Evolutionary conservation across 2,888 invertebrate species (phyloP), one percentile per base, ranked within the genome.

Genomic region (Trypoxylon attenuatum): DNA sequence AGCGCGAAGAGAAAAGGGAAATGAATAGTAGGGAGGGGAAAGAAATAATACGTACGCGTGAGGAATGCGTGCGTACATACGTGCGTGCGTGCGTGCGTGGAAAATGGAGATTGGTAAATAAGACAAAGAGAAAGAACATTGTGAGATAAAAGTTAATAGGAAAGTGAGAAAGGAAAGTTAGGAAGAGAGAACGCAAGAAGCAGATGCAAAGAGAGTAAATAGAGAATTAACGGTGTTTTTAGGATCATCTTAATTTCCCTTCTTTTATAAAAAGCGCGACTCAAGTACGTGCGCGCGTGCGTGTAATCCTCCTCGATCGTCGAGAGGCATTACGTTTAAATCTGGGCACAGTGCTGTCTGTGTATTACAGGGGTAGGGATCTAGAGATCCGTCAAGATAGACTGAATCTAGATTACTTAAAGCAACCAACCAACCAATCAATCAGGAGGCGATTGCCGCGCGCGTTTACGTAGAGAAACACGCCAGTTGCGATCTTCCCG

Each of bases 231-330:
- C n/a, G n/a, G 57, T 33, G 43, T 46, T 10, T 27, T 19, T 46
- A 52, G 19, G 22, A 54, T 49, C 21, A 21, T 41, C 42, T 43
- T 27, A 19, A 41, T 38, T 6, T 27, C 3, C 23, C 13, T 29
- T 27, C 15, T 45, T 23, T 33, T 18, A 53, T 70, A 6, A 19
- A 54, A 47, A 33, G 25, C 42, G 27, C 29, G 52, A 54, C 46
- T 50, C 23, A 47, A 60, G 47, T 61, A 62, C 58, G 58, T 68
- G 67, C 73, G 60, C 61, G 67, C 73, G 73, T 64, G 71, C 58
- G 61, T 70, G 65, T 64, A 55, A 56, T 42, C 60, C 56, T 70
- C 53, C 53, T 56, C 56, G 62, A 71, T 57, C 51, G 52, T 49
- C 56, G 50, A 46, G 57, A 41, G 53, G 56, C 53, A 55, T 52